phyloP scores from a whole-genome alignment of 2,797 vertebrate genomes.

The Phataginus tetradactyla region DNA sequence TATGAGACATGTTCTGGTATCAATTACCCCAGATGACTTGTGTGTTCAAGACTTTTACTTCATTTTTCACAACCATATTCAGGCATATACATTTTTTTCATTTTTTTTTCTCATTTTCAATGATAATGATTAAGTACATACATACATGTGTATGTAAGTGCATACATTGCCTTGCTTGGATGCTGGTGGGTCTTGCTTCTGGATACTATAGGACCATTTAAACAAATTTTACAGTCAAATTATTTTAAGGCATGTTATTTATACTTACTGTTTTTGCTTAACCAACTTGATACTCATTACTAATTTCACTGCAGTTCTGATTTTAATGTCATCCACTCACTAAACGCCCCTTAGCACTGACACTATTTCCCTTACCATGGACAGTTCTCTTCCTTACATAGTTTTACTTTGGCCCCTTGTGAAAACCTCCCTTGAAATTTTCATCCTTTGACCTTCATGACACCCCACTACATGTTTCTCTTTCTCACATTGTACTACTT shows the following conservation, averaged over 20 bases:
- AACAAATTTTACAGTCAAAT: neutral
- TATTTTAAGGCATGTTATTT: neutral
- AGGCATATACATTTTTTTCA: neutral
- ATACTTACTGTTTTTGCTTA: neutral
- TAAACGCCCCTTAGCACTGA: neutral
- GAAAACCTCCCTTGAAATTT: neutral
- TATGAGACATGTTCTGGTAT: neutral
- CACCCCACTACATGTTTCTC: neutral
- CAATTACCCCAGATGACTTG: neutral
- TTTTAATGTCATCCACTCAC: neutral
- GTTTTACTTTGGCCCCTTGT: neutral
- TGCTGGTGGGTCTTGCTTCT: neutral
- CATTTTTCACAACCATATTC: neutral
- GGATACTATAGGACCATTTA: neutral
- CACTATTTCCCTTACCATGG: neutral
- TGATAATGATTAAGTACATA: neutral
- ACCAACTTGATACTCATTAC: neutral
- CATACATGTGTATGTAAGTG: neutral
- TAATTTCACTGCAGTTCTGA: neutral
- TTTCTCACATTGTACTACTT: neutral
- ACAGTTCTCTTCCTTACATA: neutral
- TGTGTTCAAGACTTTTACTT: neutral
- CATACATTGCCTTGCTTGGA: neutral
- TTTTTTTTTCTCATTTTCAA: neutral
- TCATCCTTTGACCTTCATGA: neutral